phyloP scores from a whole-genome alignment of 2,797 vertebrate genomes.

The Decapterus maruadsi region DNA sequence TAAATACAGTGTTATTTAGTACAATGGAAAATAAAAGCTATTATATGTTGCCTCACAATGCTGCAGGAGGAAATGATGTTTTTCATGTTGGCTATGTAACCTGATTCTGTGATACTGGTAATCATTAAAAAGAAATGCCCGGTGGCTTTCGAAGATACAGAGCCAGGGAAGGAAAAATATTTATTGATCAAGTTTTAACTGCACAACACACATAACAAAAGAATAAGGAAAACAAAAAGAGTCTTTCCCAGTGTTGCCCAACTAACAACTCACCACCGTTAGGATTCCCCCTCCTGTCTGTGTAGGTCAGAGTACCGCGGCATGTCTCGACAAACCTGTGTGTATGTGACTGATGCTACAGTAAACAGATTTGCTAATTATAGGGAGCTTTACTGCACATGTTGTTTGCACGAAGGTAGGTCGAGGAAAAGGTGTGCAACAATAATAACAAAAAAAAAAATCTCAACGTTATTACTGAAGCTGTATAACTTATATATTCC shows the following conservation, averaged over 20 bases:
- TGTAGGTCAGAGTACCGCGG: too few species aligned
- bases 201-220: constrained; percentile 26
- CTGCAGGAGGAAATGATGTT: too few species aligned
- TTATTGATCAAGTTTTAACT: constrained; percentile 34
- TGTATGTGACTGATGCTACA: background rate
- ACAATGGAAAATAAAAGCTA: constrained; percentile 2
- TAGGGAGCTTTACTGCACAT: background rate
- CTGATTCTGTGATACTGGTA: background rate
- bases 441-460: background rate
- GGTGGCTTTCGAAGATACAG: background rate
- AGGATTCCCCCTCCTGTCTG: too few species aligned
- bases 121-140: background rate
- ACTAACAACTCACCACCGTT: background rate
- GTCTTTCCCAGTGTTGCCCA: background rate
- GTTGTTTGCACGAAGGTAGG: too few species aligned
- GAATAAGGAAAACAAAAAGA: background rate
- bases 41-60: background rate
- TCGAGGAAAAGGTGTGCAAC: background rate
- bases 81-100: background rate
- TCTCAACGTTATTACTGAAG: background rate
- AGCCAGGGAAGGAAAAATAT: constrained; percentile 34
- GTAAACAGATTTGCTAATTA: background rate
- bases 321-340: background rate
- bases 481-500: background rate
- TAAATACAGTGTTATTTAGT: background rate